phyloP scores from a whole-genome alignment of 2,888 invertebrate genomes.

The Smittia aterrima region DNA sequence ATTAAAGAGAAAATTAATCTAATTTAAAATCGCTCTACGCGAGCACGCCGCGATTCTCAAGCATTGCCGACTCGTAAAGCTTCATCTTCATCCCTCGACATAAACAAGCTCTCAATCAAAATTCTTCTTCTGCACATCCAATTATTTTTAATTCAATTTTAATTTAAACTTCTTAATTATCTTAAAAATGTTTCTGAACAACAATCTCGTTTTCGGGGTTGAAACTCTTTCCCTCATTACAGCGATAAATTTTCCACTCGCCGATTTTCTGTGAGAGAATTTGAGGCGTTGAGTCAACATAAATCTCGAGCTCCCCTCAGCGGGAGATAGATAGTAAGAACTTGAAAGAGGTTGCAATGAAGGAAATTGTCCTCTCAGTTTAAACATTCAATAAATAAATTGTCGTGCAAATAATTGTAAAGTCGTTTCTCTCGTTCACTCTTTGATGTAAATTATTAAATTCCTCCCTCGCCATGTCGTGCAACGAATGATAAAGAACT shows the following conservation, averaged over 20 bases:
- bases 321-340: too few species aligned
- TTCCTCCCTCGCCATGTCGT: background rate
- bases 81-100: background rate
- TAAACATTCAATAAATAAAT: too few species aligned
- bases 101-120: constrained; percentile 17
- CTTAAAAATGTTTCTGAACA: constrained; percentile 30
- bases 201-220: background rate
- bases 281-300: too few species aligned
- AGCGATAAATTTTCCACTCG: background rate
- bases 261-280: too few species aligned
- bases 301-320: too few species aligned
- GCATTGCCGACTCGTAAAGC: background rate
- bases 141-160: constrained; percentile 40
- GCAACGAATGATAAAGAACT: background rate
- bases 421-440: background rate
- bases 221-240: constrained; percentile 2
- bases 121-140: constrained; percentile 30
- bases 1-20: constrained; percentile 36
- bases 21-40: constrained; percentile 19
- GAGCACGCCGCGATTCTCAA: background rate
- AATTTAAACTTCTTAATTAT: constrained; percentile 40
- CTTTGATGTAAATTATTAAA: constrained; percentile 12
- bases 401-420: too few species aligned
- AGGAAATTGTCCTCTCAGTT: too few species aligned
- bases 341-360: too few species aligned